Base-by-base conservation (phyloP, 2,113 vertebrate species). In the Solea senegalensis region DNA sequence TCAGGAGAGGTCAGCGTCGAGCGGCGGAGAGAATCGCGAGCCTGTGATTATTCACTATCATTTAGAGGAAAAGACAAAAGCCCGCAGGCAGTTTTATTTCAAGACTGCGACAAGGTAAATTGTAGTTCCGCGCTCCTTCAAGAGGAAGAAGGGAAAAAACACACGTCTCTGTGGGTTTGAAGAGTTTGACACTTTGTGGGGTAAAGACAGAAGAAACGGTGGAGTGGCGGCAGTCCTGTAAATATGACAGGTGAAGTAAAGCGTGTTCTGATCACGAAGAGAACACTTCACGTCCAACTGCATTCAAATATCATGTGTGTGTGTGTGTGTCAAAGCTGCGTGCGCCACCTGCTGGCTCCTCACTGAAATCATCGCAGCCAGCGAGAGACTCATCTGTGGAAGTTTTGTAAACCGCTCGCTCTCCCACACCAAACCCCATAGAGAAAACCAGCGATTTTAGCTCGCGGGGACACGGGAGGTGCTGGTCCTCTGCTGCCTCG, bases 1-100 rank as follows among this genome's bases (percentile, higher is more conserved):
- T 80, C 84, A 75, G 65, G 9, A 76, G 14, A 9, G 51, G 46
- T 65, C 74, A 39, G 68, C 54, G 9, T 9, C 86, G 73, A 83
- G 67, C 77, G 55, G 59, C 67, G 13, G 46, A 50, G 69, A 80
- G 71, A 80, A 66, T 68, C 62, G 49, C 49, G 45, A 68, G 65
- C 13, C 59, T 79, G 69, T 83, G 82, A 88, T 91, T 88, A 86
- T 81, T 82, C 80, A 76, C 82, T 62, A 72, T 81, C 72, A 76
- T 75, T 85, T 73, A 73, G 63, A 64, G 52, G 49, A 21, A 72
- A 54, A 86, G 83, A 85, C 88, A 91, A 89, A 89, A 78, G 84
- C 67, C 82, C 61, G 7, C 64, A 44, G 83, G 82, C 80, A 61
- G 21, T 74, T 82, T 87, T 77, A 82, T 72, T 84, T 81, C 63